phyloP scores from a whole-genome alignment of 2,888 invertebrate species.

The Drymonia ruficornis region DNA sequence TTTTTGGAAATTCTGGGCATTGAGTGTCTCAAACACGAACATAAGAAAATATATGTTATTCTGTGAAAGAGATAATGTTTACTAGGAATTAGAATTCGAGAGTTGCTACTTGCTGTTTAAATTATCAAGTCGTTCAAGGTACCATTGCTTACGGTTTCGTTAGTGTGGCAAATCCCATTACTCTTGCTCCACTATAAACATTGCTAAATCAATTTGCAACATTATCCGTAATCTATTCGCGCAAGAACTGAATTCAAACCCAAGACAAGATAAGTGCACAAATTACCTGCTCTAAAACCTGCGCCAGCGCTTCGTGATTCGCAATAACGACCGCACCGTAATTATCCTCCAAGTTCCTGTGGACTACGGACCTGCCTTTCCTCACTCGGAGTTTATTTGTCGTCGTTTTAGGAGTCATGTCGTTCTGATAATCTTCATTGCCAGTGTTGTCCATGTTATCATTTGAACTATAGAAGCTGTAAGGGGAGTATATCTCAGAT shows the following conservation, averaged over 20 bases:
- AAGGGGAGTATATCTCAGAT: slow-evolving; percentile 93
- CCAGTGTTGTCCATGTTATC: slow-evolving; percentile 80
- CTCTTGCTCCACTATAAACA: background rate
- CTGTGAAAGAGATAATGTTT: too few species aligned
- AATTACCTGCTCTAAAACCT: slow-evolving; percentile 93
- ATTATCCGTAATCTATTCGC: slow-evolving; percentile 9
- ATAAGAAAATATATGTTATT: too few species aligned
- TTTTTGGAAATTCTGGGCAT: too few species aligned
- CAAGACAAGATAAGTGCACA: slow-evolving; percentile 41
- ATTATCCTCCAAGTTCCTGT: slow-evolving; percentile 94
- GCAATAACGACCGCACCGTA: slow-evolving; percentile 95
- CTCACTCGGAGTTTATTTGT: slow-evolving; percentile 89
- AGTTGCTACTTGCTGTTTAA: too few species aligned
- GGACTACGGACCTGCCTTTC: slow-evolving; percentile 92
- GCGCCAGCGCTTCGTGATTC: slow-evolving; percentile 95
- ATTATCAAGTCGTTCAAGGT: too few species aligned
- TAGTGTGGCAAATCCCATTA: background rate
- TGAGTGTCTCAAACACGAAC: too few species aligned
- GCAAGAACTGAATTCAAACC: slow-evolving; percentile 3
- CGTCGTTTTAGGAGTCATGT: slow-evolving; percentile 74
- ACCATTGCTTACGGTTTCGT: background rate
- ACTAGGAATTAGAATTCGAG: too few species aligned
- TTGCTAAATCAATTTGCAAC: slow-evolving; percentile 22
- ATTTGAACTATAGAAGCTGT: slow-evolving; percentile 89
- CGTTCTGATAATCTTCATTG: slow-evolving; percentile 74